Conservation (phyloP, 2,113 vertebrate species). For the Neofelis nebulosa region DNA sequence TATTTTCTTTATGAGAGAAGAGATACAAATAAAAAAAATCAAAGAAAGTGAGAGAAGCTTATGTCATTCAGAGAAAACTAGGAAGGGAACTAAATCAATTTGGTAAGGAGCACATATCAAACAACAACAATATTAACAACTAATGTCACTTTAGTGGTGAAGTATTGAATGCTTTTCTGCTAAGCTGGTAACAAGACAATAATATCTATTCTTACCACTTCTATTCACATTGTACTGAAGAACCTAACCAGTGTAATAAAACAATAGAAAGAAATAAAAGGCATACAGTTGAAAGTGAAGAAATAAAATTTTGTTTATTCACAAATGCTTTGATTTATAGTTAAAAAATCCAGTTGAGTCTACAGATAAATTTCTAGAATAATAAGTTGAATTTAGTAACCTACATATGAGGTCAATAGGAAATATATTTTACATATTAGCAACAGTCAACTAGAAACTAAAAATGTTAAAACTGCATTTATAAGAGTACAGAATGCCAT, state of each 20-base stretch:
- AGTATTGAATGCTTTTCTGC: background rate
- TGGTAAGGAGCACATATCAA: background rate
- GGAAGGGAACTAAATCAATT: background rate
- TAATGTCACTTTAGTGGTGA: background rate
- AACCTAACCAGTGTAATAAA: background rate
- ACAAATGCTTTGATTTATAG: background rate
- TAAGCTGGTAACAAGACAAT: background rate
- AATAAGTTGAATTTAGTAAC: conserved; percentile 1
- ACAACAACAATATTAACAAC: background rate
- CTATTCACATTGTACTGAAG: background rate
- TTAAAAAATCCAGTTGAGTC: background rate
- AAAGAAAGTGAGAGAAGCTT: background rate
- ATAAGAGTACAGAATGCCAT: background rate
- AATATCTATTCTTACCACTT: background rate
- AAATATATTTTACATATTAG: background rate
- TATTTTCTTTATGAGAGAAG: background rate
- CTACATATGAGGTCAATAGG: background rate
- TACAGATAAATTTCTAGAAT: conserved; percentile 8
- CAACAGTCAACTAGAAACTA: background rate
- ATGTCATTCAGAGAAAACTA: background rate
- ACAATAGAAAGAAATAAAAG: background rate
- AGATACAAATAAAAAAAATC: background rate
- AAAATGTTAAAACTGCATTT: background rate
- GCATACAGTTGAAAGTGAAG: background rate
- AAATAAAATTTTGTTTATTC: background rate